Base-by-base conservation (phyloP, 1,140 invertebrate species). In the Brachionus asplanchnoidis region DNA sequence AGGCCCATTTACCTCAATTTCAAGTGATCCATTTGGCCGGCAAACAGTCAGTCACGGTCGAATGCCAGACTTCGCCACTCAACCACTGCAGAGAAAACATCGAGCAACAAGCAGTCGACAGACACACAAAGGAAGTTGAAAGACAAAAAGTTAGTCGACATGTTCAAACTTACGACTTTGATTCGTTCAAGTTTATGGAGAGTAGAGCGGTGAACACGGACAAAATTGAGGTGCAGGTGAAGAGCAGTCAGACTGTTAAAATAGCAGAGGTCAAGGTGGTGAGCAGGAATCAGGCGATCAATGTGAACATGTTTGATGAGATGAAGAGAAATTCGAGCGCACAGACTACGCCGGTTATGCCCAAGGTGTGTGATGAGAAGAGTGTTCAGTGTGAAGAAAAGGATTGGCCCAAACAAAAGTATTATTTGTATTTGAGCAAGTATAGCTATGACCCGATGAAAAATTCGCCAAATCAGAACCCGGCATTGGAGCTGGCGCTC, bases 371-470 rank as follows among this genome's bases (percentile, higher is more conserved):
- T 26, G 85, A 84, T 77, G 60, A 85, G 20, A 65, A 79, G 32
- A 84, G 84, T 42, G 66, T 68, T 40, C 70, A 32, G 75, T 84
- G 68, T 78, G 73, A 53, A 17, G 66, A 40, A 85, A 85, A 79
- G 40, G 70, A 84, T 14, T 53, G 44, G 44, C 7, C 36, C 44
- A 65, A 26, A 68, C 85, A 77, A 36, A 87, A 87, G 28, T 87
- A 89, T 36, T 87, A 88, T 84, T 88, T 90, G 32, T 90, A 87
- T 84, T 86, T 89, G 26, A 88, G 89, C 86, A 94, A 95, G 87
- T 98, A 97, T 89, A 95, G 93, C 50, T 99, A 99, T 87, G 96
- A 99, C 88, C 97, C 97, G 0, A 93, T 93, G 87, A 92, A 93
- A 85, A 93, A 94, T 86, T 94, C 93, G 2, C 93, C 93, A 6